These are phyloP conservation scores for Meteorus colon DNA, from an alignment of 2,888 invertebrate genomes.

Conservation along the genomic window DNA sequence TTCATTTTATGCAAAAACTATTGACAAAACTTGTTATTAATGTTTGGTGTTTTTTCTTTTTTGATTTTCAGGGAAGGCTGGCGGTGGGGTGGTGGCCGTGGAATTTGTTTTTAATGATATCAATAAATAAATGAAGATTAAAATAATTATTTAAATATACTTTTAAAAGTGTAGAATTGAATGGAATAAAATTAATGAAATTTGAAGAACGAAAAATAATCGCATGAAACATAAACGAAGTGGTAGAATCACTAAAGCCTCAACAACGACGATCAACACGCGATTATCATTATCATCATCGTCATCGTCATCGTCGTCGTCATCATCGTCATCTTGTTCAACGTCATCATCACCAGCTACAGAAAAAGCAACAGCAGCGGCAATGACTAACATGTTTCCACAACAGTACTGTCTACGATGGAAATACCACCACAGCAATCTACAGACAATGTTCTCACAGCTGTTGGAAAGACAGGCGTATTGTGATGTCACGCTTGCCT, in stretches of 20 bases:
- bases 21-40: not conserved
- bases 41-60: not conserved
- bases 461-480: constrained; percentile 90
- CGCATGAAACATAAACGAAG: constrained; percentile 16
- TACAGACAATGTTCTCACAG: constrained; percentile 92
- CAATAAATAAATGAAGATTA: no score
- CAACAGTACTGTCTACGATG: constrained; percentile 94
- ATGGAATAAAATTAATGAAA: not conserved
- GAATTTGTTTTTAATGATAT: not conserved
- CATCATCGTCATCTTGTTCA: not conserved
- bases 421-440: constrained; percentile 94
- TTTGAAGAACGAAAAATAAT: constrained; percentile 12
- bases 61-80: not conserved
- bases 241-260: not conserved
- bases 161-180: no score
- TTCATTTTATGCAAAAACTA: constrained; percentile 7
- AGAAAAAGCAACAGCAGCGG: constrained; percentile 47
- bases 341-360: constrained; percentile 38
- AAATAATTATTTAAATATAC: no score
- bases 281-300: constrained; percentile 1
- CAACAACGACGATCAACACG: not conserved
- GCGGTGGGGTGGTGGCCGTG: not conserved
- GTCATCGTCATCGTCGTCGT: not conserved
- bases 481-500: constrained; percentile 92
- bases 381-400: constrained; percentile 79